Conservation (phyloP, 2,888 invertebrate species). For the Crossocerus cetratus region DNA sequence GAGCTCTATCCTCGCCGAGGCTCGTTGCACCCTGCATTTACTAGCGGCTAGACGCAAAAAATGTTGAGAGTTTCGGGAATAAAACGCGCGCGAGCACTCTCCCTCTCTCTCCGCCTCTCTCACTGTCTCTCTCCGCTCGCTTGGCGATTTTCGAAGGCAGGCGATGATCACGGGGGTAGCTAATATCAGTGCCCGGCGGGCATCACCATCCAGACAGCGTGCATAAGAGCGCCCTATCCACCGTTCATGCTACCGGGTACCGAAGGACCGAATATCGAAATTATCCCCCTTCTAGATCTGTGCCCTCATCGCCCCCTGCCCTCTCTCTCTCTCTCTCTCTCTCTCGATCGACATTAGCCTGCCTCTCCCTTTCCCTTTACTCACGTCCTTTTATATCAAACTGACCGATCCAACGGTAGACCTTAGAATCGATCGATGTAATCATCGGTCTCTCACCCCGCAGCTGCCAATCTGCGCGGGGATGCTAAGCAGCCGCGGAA, state of each 20-base stretch:
- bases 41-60: slow-evolving; percentile 76
- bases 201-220: slow-evolving; percentile 53
- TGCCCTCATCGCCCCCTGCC: slow-evolving; percentile 37
- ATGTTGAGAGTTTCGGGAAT: slow-evolving; percentile 69
- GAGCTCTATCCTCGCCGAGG: slow-evolving; percentile 26
- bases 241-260: slow-evolving; percentile 74
- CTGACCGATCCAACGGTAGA: slow-evolving; percentile 38
- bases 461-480: slow-evolving; percentile 58
- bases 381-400: background rate
- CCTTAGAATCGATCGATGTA: slow-evolving; percentile 70
- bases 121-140: slow-evolving; percentile 14
- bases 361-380: slow-evolving; percentile 12
- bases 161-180: slow-evolving; percentile 73
- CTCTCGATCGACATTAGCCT: background rate
- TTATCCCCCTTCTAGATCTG: slow-evolving; percentile 61
- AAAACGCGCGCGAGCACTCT: slow-evolving; percentile 55
- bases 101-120: background rate
- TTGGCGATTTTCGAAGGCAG: slow-evolving; percentile 68
- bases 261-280: slow-evolving; percentile 70
- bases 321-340: background rate
- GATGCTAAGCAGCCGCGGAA: slow-evolving; percentile 39
- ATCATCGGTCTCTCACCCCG: slow-evolving; percentile 73
- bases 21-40: slow-evolving; percentile 72
- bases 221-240: slow-evolving; percentile 55
- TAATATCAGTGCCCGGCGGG: slow-evolving; percentile 74